phyloP scores from a whole-genome alignment of 2,113 vertebrate genomes.

The Paralichthys olivaceus region DNA sequence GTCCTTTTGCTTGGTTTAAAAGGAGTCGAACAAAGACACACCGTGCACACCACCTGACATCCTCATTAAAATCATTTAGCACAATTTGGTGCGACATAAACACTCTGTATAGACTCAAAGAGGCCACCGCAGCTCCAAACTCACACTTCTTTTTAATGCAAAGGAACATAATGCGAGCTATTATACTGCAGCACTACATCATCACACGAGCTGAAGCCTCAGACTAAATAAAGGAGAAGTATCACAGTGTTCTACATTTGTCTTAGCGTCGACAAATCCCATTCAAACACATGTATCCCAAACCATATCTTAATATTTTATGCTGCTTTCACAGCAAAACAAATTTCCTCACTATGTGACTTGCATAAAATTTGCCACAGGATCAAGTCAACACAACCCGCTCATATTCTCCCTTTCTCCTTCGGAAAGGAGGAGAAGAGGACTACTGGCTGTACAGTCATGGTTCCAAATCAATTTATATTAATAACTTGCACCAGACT shows the following conservation, averaged over 20 bases:
- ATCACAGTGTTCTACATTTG: not conserved
- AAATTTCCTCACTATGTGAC: too few species aligned
- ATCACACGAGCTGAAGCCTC: not conserved
- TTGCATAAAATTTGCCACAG: too few species aligned
- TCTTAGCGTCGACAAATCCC: not conserved
- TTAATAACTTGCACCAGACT: too few species aligned
- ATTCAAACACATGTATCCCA: not conserved
- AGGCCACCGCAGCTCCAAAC: not conserved
- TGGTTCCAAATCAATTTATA: too few species aligned
- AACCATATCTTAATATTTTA: not conserved
- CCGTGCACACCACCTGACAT: not conserved
- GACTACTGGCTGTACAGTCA: too few species aligned
- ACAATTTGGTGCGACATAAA: constrained; percentile 7
- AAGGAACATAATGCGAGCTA: not conserved
- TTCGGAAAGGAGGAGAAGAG: too few species aligned
- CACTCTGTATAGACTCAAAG: not conserved
- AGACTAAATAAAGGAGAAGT: not conserved
- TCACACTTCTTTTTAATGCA: not conserved
- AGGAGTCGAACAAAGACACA: constrained; percentile 15
- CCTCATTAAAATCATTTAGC: constrained; percentile 25
- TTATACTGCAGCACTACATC: not conserved
- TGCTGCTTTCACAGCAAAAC: too few species aligned
- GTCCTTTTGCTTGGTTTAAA: not conserved
- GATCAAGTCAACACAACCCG: too few species aligned
- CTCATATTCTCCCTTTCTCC: too few species aligned